A percentile compares a stretch with the other conserved stretches of the same genome.
Evolutionary conservation across 2,113 vertebrate species (phyloP).

Genomic region (Actenoides hombroni): DNA sequence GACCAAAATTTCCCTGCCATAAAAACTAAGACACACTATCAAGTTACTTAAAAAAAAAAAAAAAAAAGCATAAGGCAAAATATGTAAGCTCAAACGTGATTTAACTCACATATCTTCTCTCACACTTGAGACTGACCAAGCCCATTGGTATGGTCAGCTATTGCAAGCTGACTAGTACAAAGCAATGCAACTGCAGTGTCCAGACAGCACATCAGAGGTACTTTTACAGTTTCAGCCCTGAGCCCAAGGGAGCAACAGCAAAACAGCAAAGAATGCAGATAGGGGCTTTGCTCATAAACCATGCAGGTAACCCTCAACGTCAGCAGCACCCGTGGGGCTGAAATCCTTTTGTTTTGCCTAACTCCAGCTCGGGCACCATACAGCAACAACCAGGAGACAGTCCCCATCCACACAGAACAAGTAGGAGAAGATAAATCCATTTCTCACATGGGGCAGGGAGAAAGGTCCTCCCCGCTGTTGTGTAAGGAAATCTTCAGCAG

Average conservation of each 20-base stretch:
- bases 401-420: background rate
- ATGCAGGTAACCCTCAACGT: background rate
- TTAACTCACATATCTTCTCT: rapidly evolving
- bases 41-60: background rate
- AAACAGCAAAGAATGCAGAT: background rate
- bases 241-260: background rate
- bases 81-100: background rate
- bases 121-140: background rate
- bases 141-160: rapidly evolving
- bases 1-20: background rate
- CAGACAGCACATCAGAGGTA: background rate
- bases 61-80: background rate
- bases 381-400: background rate
- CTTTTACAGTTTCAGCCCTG: background rate
- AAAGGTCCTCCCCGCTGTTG: background rate
- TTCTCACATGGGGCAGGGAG: rapidly evolving
- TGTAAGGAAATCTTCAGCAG: background rate
- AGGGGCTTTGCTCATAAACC: background rate
- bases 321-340: background rate
- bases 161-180: background rate
- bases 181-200: background rate
- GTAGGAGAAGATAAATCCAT: background rate
- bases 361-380: background rate
- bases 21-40: background rate
- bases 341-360: background rate